A percentile compares a stretch with the other conserved stretches of the same genome.
Conservation (phyloP, 2,797 vertebrate species). For the Tapera naevia region DNA sequence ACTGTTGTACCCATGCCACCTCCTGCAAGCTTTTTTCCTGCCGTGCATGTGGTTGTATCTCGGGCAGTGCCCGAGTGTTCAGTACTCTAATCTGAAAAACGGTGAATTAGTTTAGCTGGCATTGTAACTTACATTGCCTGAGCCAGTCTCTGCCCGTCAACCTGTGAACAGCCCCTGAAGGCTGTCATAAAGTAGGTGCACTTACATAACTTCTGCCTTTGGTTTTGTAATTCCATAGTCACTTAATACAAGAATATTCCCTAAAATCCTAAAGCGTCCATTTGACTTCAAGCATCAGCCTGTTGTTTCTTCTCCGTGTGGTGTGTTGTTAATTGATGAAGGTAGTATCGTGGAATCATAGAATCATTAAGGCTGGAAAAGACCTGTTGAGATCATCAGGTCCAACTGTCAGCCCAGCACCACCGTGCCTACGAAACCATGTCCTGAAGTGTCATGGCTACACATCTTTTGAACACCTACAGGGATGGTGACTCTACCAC, state of each 20-base stretch:
- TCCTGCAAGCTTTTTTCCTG: background rate
- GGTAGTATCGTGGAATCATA: background rate
- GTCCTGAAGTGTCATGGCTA: too few relatives aligned
- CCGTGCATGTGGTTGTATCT: background rate
- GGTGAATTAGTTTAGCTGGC: background rate
- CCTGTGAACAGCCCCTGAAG: background rate
- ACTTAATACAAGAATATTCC: background rate
- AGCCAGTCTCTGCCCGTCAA: background rate
- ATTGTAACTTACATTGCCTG: background rate
- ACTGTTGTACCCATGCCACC: fast-evolving
- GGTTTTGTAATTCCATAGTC: background rate
- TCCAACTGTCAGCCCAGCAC: too few relatives aligned
- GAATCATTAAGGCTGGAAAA: too few relatives aligned
- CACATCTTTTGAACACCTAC: too few relatives aligned
- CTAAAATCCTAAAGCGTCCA: background rate
- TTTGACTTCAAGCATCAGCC: background rate
- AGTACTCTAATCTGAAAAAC: background rate
- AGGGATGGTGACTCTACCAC: too few relatives aligned
- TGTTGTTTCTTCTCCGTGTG: background rate
- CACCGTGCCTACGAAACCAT: too few relatives aligned
- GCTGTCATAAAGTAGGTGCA: background rate
- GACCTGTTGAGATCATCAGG: too few relatives aligned
- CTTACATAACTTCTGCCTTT: background rate
- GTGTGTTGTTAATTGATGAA: background rate
- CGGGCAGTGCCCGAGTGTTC: background rate